These are phyloP conservation scores for Vireo altiloquus DNA, from an alignment of 2,113 vertebrate genomes.

Conservation along the genomic window DNA sequence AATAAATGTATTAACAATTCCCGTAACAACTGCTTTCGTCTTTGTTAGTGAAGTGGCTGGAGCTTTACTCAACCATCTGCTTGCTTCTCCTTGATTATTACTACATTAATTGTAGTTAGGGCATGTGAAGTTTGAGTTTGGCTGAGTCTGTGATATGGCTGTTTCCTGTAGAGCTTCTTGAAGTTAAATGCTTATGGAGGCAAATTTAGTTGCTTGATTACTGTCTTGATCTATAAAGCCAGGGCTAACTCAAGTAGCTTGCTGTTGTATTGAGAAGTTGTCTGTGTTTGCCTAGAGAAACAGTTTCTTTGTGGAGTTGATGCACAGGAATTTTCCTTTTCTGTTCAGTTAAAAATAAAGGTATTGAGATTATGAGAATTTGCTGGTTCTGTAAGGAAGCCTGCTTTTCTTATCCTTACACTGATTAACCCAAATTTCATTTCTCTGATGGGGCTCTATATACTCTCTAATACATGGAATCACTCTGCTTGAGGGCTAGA, in stretches of 20 bases:
- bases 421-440: not conserved
- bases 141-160: not conserved
- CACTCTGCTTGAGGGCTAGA: not conserved
- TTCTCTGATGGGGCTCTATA: not conserved
- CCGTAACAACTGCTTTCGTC: not conserved
- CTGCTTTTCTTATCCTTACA: not conserved
- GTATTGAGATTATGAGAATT: not conserved
- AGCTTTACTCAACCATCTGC: not conserved
- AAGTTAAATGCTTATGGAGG: not conserved
- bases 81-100: not conserved
- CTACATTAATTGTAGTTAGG: not conserved
- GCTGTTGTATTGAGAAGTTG: not conserved
- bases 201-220: not conserved
- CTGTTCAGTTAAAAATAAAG: not conserved
- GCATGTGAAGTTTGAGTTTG: not conserved
- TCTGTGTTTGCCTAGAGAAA: not conserved
- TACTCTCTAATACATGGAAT: not conserved
- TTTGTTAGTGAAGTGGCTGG: not conserved
- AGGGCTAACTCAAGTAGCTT: not conserved
- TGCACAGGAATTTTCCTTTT: not conserved
- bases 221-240: not conserved
- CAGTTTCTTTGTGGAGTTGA: not conserved
- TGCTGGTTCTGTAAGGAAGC: not conserved
- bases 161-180: not conserved
- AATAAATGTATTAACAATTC: not conserved